These are phyloP conservation scores for Drosophila pectinifera DNA, from an alignment of 1,140 invertebrate species.

Conservation along the genomic window DNA sequence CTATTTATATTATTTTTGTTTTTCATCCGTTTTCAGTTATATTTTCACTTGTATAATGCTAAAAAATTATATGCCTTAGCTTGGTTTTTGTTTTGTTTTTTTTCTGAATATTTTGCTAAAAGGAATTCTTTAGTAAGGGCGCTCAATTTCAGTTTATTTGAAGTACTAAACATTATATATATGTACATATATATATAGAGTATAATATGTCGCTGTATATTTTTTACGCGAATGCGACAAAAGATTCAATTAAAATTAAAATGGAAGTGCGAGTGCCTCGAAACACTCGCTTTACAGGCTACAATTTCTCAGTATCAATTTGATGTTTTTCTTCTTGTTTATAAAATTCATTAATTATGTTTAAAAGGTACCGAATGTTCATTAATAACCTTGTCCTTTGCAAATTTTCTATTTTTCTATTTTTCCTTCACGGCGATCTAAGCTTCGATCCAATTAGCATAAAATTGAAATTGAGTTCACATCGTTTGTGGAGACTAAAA, in stretches of 20 bases:
- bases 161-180: conserved; percentile 72
- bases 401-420: conserved; percentile 22
- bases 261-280: conserved; percentile 74
- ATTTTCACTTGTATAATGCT: conserved; percentile 77
- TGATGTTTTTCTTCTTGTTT: conserved; percentile 51
- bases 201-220: conserved; percentile 20
- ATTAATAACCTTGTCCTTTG: conserved; percentile 63
- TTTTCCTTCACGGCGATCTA: conserved; percentile 39
- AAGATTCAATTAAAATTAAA: conserved; percentile 56
- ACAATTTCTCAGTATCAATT: conserved; percentile 72
- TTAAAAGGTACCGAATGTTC: conserved; percentile 83
- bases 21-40: conserved; percentile 40
- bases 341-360: conserved; percentile 80
- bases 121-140: conserved; percentile 81
- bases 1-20: conserved; percentile 60
- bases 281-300: conserved; percentile 74
- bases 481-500: conserved; percentile 39
- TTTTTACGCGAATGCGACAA: conserved; percentile 23
- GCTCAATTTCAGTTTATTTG: conserved; percentile 77
- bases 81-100: conserved; percentile 43
- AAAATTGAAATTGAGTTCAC: conserved; percentile 62
- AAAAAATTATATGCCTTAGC: conserved; percentile 81
- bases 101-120: conserved; percentile 79
- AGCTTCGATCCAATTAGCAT: conserved; percentile 67
- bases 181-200: conserved; percentile 28